Base-by-base conservation (phyloP, 2,797 vertebrate genomes). In the Ara ararauna region DNA sequence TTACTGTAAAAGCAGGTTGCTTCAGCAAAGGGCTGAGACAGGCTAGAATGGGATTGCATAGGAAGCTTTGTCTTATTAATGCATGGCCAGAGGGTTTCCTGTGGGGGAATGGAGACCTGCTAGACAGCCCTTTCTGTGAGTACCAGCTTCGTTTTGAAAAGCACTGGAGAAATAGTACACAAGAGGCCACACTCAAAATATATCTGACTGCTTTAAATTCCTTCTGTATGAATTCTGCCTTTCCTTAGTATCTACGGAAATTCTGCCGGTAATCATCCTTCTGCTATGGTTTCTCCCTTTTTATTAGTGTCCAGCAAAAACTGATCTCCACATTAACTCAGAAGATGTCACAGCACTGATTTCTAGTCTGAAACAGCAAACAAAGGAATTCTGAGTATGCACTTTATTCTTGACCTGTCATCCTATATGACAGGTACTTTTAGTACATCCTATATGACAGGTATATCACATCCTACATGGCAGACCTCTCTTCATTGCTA, bases 171-270 rank as follows among this genome's bases (percentile, higher is more conserved):
- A 92, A 89, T 0, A 50, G 51, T 48, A 65, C 62, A 47, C 14
- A 30, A 83, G 89, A 82, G 89, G 81, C 68, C 81, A 83, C 44
- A 22, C 50, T 94, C 11, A 16, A 64, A 92, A 54, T 54, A 70
- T 29, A 70, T 79, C n/a, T 2, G 1, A 85, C 90, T 94, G 50
- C 61, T 93, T 89, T 85, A 92, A 89, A 94, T 96, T 90, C 91
- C 85, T 97, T 90, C 42, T 24, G 68, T 77, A 65, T 85, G 85
- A 94, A 61, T 95, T 85, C 85, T 94, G 79, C 87, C 87, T 89
- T 88, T 93, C 77, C 83, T 64, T 67, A 90, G 64, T 2, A 4
- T 78, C 79, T 27, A 1, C 0, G 40, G 87, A 77, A 93, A 54
- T 34, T 71, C 80, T 81, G 76, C 73, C 93, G 94, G 80, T 27